phyloP scores from a whole-genome alignment of 2,113 vertebrate genomes.

The Erpornis zantholeuca region DNA sequence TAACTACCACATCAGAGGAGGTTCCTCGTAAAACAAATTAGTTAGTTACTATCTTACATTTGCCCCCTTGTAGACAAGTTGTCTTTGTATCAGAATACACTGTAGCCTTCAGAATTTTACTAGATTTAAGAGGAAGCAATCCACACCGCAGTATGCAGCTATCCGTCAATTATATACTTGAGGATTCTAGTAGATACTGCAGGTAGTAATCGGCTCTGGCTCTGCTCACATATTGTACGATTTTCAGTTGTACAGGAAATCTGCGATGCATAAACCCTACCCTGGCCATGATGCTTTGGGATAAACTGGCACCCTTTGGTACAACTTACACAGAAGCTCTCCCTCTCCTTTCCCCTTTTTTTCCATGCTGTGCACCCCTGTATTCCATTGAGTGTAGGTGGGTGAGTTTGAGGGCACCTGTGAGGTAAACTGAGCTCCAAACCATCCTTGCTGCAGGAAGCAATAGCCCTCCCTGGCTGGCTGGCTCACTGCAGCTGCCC shows the following conservation, averaged over 20 bases:
- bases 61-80: slow-evolving; percentile 31
- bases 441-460: neutral
- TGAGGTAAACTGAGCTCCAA: neutral
- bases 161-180: neutral
- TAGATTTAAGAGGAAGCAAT: slow-evolving; percentile 39
- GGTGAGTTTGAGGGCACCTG: slow-evolving; percentile 19
- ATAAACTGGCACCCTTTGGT: neutral
- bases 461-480: neutral
- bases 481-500: neutral
- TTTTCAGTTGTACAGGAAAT: neutral
- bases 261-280: neutral
- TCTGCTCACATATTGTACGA: slow-evolving; percentile 38
- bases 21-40: neutral
- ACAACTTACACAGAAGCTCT: neutral
- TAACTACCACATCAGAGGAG: neutral
- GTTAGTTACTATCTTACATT: slow-evolving; percentile 20
- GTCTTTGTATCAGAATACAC: slow-evolving; percentile 64
- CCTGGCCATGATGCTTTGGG: neutral
- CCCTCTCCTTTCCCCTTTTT: neutral
- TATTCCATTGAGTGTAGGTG: neutral
- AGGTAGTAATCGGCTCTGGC: neutral
- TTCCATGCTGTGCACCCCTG: neutral
- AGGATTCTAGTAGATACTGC: slow-evolving; percentile 42
- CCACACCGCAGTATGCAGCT: slow-evolving; percentile 19
- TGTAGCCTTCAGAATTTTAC: slow-evolving; percentile 48